A percentile compares a stretch with the other conserved stretches of the same genome.
Conservation (phyloP, 1,140 invertebrate genomes). For the Lasioglossum baleicum region DNA sequence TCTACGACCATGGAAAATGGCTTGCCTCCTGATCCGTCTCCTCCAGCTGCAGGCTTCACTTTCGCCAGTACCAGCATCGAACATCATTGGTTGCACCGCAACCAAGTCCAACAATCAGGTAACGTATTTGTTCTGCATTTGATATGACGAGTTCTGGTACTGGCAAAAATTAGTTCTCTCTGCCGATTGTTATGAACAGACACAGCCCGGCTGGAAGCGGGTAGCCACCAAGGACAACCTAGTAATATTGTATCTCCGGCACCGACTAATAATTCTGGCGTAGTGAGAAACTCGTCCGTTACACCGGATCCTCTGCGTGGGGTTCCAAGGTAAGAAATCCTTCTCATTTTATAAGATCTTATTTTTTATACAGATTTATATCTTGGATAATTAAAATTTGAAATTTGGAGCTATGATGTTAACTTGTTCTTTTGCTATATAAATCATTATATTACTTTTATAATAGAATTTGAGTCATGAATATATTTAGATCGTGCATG, state of each 20-base stretch:
- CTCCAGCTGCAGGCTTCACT: conserved; percentile 73
- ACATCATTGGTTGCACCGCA: conserved; percentile 75
- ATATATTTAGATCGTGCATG: too few species aligned
- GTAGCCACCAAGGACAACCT: conserved; percentile 76
- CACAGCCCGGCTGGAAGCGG: conserved; percentile 74
- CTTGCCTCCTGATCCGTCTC: conserved; percentile 77
- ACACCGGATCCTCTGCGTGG: conserved; percentile 77
- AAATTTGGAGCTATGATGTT: too few species aligned
- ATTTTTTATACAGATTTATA: too few species aligned
- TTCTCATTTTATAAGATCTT: too few species aligned
- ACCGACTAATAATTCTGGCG: conserved; percentile 72
- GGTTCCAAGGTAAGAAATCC: conserved; percentile 75
- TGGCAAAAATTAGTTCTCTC: too few species aligned
- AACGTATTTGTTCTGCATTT: conserved; percentile 46
- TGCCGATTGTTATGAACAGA: conserved; percentile 62
- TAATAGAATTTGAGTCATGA: too few species aligned
- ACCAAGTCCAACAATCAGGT: conserved; percentile 81
- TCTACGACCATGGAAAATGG: conserved; percentile 79
- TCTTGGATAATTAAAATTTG: too few species aligned
- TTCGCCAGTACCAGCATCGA: conserved; percentile 77
- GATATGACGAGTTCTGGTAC: neutral
- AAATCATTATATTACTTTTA: too few species aligned
- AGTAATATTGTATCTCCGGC: conserved; percentile 76
- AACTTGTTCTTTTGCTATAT: too few species aligned
- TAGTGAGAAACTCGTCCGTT: conserved; percentile 77